These are phyloP conservation scores for Lumbricus terrestris DNA, from an alignment of 2,888 invertebrate genomes.

Conservation along the genomic window DNA sequence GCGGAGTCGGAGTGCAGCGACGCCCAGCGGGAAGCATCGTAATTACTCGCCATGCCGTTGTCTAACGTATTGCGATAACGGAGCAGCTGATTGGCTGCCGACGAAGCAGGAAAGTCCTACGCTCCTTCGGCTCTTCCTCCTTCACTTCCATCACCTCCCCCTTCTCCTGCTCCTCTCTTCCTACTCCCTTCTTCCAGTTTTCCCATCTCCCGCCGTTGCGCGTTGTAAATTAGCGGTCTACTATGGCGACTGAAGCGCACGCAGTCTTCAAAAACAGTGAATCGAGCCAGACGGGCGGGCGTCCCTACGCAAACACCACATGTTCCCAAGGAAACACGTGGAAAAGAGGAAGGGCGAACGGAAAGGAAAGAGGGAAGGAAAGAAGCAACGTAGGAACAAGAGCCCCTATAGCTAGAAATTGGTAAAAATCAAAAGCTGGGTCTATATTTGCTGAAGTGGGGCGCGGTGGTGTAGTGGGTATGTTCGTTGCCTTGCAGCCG, in stretches of 20 bases:
- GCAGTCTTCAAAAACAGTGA: conserved; percentile 12
- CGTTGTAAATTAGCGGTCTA: conserved; percentile 11
- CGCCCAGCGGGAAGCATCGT: background rate
- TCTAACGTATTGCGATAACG: background rate
- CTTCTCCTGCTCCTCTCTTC: background rate
- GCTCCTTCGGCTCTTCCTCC: background rate
- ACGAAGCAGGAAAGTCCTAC: background rate
- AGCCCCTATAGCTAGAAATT: no score
- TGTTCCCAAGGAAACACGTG: conserved; percentile 3
- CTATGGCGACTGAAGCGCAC: background rate
- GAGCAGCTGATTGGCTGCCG: background rate
- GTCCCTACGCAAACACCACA: conserved; percentile 13
- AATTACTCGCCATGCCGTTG: background rate
- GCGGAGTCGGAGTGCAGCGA: background rate
- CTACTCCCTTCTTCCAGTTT: background rate
- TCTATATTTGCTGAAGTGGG: no score
- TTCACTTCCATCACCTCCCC: background rate
- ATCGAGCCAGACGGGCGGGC: conserved; percentile 8
- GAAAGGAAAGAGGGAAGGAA: background rate
- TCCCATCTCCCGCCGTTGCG: background rate
- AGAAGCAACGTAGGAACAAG: background rate
- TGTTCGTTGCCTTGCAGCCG: no score
- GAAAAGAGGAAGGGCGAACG: background rate
- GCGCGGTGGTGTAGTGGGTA: background rate
- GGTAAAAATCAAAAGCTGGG: no score